These are phyloP conservation scores for Spinus pinus DNA, from an alignment of 2,797 vertebrate species.

Conservation along the genomic window DNA sequence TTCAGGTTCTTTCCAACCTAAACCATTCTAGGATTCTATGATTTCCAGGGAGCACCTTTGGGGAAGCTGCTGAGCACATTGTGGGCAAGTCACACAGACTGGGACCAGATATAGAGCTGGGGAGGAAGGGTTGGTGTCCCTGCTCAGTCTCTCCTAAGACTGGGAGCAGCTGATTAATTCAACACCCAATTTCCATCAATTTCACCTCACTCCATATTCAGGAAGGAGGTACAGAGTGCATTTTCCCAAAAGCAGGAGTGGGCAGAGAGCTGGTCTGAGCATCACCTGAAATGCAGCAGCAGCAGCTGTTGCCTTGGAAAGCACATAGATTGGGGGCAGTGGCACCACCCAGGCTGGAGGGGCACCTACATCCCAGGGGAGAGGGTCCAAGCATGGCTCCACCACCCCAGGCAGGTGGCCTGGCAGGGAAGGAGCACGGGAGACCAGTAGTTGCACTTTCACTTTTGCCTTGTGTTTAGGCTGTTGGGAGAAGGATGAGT, in stretches of 20 bases:
- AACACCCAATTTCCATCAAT: not conserved
- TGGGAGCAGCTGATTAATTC: not conserved
- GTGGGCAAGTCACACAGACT: not conserved
- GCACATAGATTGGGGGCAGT: not conserved
- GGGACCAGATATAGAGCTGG: fast-evolving
- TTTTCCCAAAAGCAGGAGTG: not conserved
- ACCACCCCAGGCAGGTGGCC: not conserved
- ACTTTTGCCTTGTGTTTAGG: conserved; percentile 18
- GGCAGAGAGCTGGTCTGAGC: not conserved
- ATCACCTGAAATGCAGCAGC: not conserved
- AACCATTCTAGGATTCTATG: not conserved
- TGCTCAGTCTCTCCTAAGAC: not conserved
- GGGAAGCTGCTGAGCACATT: not conserved
- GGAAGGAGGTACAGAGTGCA: not conserved
- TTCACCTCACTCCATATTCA: not conserved
- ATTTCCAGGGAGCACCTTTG: not conserved
- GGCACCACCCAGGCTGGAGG: not conserved
- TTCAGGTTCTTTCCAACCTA: not conserved
- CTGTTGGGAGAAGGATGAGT: not conserved
- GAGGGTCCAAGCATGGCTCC: fast-evolving
- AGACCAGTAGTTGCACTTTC: conserved; percentile 9
- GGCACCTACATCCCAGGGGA: not conserved
- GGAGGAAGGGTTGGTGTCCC: not conserved
- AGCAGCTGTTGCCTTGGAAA: not conserved
- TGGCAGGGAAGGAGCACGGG: not conserved